phyloP scores from a whole-genome alignment of 2,797 vertebrate genomes.

The Sarcophilus harrisii region DNA sequence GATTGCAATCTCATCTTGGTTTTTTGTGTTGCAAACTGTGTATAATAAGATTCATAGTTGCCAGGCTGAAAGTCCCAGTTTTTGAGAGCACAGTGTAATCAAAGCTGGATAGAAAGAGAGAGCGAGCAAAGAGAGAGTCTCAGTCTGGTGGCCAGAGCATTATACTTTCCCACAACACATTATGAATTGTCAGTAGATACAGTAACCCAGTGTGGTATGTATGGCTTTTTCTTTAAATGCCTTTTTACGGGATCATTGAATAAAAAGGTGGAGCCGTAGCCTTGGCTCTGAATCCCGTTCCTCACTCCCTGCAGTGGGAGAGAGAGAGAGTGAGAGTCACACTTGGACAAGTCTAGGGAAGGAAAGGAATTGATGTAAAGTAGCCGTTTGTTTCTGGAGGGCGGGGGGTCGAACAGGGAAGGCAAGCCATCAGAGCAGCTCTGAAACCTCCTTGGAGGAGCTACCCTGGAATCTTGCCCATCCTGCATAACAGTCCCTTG shows the following conservation, averaged over 20 bases:
- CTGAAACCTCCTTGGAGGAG: neutral
- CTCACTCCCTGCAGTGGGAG: neutral
- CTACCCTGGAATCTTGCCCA: neutral
- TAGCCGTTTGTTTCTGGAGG: neutral
- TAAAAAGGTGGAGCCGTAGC: neutral
- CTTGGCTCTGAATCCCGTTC: neutral
- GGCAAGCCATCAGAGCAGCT: fast-evolving
- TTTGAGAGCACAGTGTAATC: neutral
- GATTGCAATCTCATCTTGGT: neutral
- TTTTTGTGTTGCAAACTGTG: neutral
- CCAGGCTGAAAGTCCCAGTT: neutral
- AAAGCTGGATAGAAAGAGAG: neutral
- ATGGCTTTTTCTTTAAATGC: neutral
- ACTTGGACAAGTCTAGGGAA: neutral
- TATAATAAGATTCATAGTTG: neutral
- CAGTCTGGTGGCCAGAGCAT: neutral
- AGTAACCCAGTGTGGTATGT: neutral
- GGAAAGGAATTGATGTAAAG: neutral
- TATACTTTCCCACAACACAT: neutral
- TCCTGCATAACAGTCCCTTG: neutral
- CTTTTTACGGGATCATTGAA: neutral
- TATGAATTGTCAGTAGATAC: neutral
- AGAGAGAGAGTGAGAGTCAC: neutral
- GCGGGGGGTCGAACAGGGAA: neutral
- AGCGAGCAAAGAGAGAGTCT: neutral